phyloP scores from a whole-genome alignment of 1,140 invertebrate genomes.

The Musca domestica region DNA sequence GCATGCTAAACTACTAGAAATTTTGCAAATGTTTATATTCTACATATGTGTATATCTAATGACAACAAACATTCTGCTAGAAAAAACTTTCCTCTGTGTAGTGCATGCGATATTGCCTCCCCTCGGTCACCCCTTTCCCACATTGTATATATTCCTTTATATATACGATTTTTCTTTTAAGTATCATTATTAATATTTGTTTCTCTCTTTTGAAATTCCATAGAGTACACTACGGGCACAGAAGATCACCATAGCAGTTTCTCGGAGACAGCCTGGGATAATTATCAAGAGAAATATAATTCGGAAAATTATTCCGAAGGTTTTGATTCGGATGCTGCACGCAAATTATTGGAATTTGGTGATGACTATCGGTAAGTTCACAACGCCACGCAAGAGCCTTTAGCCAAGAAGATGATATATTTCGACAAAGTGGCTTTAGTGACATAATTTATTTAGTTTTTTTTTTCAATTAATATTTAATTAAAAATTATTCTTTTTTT shows the following conservation, averaged over 20 bases:
- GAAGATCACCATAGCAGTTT: slow-evolving; percentile 76
- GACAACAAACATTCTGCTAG: too few species aligned
- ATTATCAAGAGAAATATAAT: slow-evolving; percentile 87
- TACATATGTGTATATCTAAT: too few species aligned
- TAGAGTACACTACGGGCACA: slow-evolving; percentile 52
- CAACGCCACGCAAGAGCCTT: not conserved
- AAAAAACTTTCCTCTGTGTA: too few species aligned
- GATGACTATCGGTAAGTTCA: slow-evolving; percentile 78
- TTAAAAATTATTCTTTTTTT: slow-evolving; percentile 13
- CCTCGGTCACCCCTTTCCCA: not conserved
- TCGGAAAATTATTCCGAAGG: slow-evolving; percentile 88
- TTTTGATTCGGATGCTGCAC: slow-evolving; percentile 80
- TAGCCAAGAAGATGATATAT: too few species aligned
- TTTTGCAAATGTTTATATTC: too few species aligned
- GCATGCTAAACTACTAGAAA: too few species aligned
- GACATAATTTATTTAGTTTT: not conserved
- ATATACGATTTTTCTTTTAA: not conserved
- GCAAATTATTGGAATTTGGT: slow-evolving; percentile 79
- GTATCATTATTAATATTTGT: not conserved
- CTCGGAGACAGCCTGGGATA: slow-evolving; percentile 80
- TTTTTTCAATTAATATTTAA: not conserved
- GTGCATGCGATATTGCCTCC: not conserved
- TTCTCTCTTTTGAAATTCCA: slow-evolving; percentile 2
- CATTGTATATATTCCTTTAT: not conserved
- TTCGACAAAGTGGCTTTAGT: too few species aligned